A percentile compares a stretch with the other conserved stretches of the same genome.
These are phyloP conservation scores for Oasisia sp. DNA, from an alignment of 2,888 invertebrate genomes.

Conservation along the genomic window DNA sequence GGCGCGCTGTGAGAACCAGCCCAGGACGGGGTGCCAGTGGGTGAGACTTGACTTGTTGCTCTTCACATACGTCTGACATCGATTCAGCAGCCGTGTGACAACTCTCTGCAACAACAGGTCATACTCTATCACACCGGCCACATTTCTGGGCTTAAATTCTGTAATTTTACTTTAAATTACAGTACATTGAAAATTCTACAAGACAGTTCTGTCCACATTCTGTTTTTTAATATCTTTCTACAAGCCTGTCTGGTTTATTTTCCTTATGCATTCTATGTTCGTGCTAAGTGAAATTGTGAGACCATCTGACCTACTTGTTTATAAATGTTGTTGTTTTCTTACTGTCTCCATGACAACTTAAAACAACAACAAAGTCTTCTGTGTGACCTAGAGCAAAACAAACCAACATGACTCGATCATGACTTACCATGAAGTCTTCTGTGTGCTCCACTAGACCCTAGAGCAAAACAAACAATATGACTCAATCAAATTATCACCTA, in stretches of 20 bases:
- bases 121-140: not conserved
- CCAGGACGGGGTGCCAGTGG: slow-evolving; percentile 97
- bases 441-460: slow-evolving; percentile 63
- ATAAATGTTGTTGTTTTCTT: not conserved
- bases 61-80: slow-evolving; percentile 91
- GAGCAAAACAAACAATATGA: slow-evolving; percentile 35
- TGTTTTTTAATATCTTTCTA: too few relatives aligned
- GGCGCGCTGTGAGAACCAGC: slow-evolving; percentile 80
- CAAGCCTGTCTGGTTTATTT: too few relatives aligned
- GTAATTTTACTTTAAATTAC: too few relatives aligned
- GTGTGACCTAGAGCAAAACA: too few relatives aligned
- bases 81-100: slow-evolving; percentile 85
- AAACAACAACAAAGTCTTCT: slow-evolving; percentile 58
- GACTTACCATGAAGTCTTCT: slow-evolving; percentile 61
- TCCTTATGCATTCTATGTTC: too few relatives aligned
- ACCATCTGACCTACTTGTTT: too few relatives aligned
- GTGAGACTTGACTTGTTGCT: slow-evolving; percentile 87
- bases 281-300: too few relatives aligned
- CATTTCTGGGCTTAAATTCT: too few relatives aligned
- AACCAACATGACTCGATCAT: too few relatives aligned
- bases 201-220: too few relatives aligned
- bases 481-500: not conserved
- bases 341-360: slow-evolving; percentile 38
- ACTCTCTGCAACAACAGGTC: slow-evolving; percentile 74
- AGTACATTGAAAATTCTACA: too few relatives aligned